These are phyloP conservation scores for Capreolus pygargus DNA, from an alignment of 2,113 vertebrate species.

Conservation along the genomic window DNA sequence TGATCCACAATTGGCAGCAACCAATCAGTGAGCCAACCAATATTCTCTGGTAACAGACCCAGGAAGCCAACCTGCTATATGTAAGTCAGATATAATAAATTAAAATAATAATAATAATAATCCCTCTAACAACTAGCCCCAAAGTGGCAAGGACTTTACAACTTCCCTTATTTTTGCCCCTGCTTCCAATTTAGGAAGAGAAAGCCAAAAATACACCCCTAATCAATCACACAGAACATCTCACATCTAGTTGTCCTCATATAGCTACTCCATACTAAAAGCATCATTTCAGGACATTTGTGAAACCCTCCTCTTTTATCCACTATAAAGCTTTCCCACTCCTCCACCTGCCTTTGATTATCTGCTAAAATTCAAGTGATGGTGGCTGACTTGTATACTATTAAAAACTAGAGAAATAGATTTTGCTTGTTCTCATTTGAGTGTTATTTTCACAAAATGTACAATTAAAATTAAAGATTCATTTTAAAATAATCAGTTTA, in stretches of 20 bases:
- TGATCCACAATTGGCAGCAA: not conserved
- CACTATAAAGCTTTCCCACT: not conserved
- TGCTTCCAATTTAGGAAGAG: not conserved
- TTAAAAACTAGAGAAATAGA: not conserved
- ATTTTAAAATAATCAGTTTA: not conserved
- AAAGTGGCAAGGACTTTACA: not conserved
- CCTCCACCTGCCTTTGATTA: not conserved
- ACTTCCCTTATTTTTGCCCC: not conserved
- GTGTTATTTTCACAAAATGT: not conserved
- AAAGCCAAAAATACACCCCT: not conserved
- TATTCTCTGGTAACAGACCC: not conserved
- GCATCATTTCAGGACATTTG: accelerated
- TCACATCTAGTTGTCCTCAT: not conserved
- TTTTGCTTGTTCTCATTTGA: not conserved
- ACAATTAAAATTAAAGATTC: not conserved
- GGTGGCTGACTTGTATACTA: not conserved
- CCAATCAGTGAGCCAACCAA: not conserved
- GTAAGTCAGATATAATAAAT: not conserved
- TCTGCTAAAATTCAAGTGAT: not conserved
- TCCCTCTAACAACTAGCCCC: no score
- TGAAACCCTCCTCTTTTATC: not conserved
- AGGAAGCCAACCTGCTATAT: not conserved
- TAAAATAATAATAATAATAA: not conserved
- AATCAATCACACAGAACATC: not conserved
- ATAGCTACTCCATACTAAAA: accelerated